Evolutionary conservation across 1,140 invertebrate species (phyloP), one percentile per base, ranked within the genome.

Genomic region (Carposina sasakii): DNA sequence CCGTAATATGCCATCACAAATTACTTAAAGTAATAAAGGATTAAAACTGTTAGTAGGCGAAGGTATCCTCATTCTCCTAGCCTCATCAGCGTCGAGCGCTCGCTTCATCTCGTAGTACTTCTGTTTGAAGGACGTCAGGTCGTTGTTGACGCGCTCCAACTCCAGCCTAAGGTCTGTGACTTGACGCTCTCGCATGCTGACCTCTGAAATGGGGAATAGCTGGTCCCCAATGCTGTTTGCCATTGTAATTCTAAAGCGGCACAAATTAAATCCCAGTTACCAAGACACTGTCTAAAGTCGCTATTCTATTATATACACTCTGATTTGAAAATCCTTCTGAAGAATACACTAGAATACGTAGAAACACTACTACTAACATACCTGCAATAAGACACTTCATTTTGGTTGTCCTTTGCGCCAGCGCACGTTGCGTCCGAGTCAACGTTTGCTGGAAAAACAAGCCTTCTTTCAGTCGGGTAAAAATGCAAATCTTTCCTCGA

Each of bases 301-400:
- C n/a, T n/a, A n/a, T n/a, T n/a, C n/a, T n/a, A n/a, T n/a, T n/a
- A n/a, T n/a, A n/a, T n/a, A n/a, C n/a, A n/a, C n/a, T n/a, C n/a
- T n/a, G n/a, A n/a, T n/a, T n/a, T n/a, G n/a, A n/a, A n/a, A n/a
- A n/a, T n/a, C n/a, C n/a, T n/a, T n/a, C n/a, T n/a, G n/a, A n/a
- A n/a, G n/a, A n/a, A n/a, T n/a, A n/a, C n/a, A n/a, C n/a, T n/a
- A n/a, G n/a, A n/a, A n/a, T n/a, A n/a, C n/a, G n/a, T n/a, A n/a
- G n/a, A n/a, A n/a, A n/a, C n/a, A n/a, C n/a, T n/a, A 46, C n/a
- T 31, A 10, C 37, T 24, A 15, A 48, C 55, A 62, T 52, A 83
- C 79, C 77, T 19, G 79, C 77, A 13, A 81, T 61, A 2, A 84
- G 62, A 46, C 79, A 84, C 36, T 84, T 84, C 71, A 84, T 75